These are phyloP conservation scores for Eustalomyia histrio DNA, from an alignment of 2,888 invertebrate genomes.

Conservation along the genomic window DNA sequence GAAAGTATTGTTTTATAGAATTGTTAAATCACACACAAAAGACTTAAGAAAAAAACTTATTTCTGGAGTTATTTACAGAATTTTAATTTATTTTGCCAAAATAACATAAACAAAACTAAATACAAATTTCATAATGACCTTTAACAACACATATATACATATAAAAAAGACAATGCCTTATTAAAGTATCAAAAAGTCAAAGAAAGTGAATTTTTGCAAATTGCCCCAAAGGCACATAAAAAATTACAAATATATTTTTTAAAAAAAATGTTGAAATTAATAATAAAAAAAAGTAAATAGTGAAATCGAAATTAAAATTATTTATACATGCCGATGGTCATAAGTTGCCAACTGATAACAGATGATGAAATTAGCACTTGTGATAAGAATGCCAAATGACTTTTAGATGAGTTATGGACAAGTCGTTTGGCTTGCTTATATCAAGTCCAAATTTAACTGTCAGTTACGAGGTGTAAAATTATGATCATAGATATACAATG, in stretches of 20 bases:
- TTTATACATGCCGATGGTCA: no score
- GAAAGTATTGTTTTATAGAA: no score
- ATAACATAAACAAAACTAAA: not conserved
- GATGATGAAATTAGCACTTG: no score
- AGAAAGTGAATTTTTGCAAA: constrained; percentile 7
- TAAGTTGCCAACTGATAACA: no score
- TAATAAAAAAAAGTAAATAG: not conserved
- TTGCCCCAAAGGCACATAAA: not conserved
- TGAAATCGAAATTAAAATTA: not conserved
- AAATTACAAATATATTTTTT: not conserved
- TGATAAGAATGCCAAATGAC: no score
- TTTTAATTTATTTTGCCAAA: not conserved
- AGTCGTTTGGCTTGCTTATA: no score
- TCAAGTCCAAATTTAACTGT: no score
- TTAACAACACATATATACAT: no score
- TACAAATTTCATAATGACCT: not conserved
- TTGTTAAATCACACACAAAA: not conserved
- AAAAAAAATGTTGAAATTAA: not conserved
- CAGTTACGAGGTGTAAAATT: no score
- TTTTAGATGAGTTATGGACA: no score
- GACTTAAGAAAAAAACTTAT: constrained; percentile 29
- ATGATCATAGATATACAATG: not conserved
- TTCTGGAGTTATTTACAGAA: not conserved
- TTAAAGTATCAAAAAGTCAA: not conserved
- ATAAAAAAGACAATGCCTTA: not conserved